Base-by-base conservation (phyloP, 2,888 invertebrate species). In the Tupiocoris notatus region DNA sequence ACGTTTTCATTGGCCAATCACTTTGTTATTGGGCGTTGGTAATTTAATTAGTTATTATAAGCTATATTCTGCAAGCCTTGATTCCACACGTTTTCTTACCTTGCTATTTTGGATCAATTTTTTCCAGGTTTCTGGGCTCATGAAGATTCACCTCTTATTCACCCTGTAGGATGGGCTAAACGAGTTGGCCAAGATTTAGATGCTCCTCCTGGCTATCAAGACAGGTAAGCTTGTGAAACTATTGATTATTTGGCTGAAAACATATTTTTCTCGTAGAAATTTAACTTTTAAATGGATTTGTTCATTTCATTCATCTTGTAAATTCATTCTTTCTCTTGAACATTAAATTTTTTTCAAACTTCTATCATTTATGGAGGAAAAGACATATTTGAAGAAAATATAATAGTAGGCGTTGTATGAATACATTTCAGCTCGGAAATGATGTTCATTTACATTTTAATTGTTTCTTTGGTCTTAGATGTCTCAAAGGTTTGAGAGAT, bases 161-260 rank as follows among this genome's bases (percentile, higher is more conserved):
- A 98, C 84, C 96, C 95, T 0, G 94, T 96, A 0, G 96, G 97
- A n/a, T 97, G 98, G 98, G 95, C 98, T 0, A 91, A 91, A 77
- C 86, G 91, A 76, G 92, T 96, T 0, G 96, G 96, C 0, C 98
- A 98, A 83, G 90, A 91, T 66, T 86, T 98, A 64, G 92, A 93
- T 75, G 96, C 96, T 0, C 93, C 95, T 1, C 88, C 89, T 59
- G 89, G 88, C 77, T 95, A 95, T 84, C 84, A 90, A 77, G 91
- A 91, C 81, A 87, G 93, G 73, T 62, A 25, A 59, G 64, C 77
- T 89, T 74, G 1, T 59, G 7, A 7, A 59, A 59, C 17, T 59
- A 18, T 7, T 54, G 54, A 12, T 54, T 12, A 54, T 54, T 12
- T 12, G 54, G 7, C 12, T 54, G 54, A 54, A 54, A 7, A 12